Conservation (phyloP, 2,797 vertebrate genomes). For the Helostoma temminkii region DNA sequence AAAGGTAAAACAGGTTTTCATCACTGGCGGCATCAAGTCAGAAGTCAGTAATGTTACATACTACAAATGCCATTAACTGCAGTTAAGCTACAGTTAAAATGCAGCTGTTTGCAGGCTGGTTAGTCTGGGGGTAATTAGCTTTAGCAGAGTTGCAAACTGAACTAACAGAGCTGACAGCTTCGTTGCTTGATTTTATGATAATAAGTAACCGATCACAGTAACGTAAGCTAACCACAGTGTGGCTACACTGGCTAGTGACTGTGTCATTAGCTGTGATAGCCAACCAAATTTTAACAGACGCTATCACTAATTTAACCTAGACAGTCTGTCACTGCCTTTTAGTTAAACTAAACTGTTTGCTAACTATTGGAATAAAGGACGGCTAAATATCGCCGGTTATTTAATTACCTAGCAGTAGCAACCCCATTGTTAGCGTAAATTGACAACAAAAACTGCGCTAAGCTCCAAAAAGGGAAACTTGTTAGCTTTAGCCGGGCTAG, state of each 20-base stretch:
- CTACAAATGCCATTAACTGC: too few relatives aligned
- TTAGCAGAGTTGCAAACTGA: neutral
- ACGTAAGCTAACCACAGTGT: neutral
- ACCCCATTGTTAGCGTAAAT: neutral
- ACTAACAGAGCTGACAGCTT: too few relatives aligned
- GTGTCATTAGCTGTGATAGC: neutral
- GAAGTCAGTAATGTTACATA: too few relatives aligned
- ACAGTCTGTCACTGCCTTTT: neutral
- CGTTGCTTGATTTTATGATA: neutral
- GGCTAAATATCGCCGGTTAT: neutral
- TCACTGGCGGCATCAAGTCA: too few relatives aligned
- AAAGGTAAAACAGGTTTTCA: too few relatives aligned
- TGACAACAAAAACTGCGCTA: neutral
- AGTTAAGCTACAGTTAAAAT: too few relatives aligned
- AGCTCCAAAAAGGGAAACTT: conserved; percentile 1
- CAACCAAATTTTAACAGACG: neutral
- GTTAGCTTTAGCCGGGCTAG: conserved; percentile 71
- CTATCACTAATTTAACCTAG: neutral
- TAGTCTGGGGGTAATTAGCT: neutral
- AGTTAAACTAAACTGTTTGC: conserved; percentile 9
- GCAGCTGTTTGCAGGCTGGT: too few relatives aligned
- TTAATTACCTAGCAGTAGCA: conserved; percentile 6
- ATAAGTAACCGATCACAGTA: neutral
- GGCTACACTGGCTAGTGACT: neutral
- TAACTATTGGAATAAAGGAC: neutral